These are phyloP conservation scores for Orthosia cruda DNA, from an alignment of 2,888 invertebrate species.

Conservation along the genomic window DNA sequence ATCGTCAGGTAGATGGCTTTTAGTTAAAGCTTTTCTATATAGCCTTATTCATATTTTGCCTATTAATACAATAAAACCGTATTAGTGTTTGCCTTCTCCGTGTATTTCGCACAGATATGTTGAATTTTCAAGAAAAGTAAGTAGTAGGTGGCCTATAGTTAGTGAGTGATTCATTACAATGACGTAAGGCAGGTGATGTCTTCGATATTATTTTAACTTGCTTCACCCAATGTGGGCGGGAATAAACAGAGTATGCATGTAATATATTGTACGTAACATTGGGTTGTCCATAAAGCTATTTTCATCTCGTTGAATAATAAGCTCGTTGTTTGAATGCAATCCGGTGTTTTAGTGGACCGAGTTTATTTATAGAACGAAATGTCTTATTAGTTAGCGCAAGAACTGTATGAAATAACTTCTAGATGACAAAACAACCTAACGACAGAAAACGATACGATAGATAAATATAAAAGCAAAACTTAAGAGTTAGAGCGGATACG, in stretches of 20 bases:
- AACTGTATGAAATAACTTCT: no score
- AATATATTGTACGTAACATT: not conserved
- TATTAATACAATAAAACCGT: not conserved
- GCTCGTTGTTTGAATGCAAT: not conserved
- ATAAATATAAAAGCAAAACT: no score
- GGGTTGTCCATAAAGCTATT: constrained; percentile 34
- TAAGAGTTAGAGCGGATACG: no score
- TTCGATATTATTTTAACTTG: constrained; percentile 43
- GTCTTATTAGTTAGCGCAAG: not conserved
- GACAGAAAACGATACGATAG: no score
- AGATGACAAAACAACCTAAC: no score
- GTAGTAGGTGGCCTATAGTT: not conserved
- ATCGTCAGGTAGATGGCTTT: constrained; percentile 2
- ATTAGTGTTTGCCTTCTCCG: not conserved
- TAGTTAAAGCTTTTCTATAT: not conserved
- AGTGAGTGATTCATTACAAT: constrained; percentile 51
- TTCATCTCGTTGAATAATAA: constrained; percentile 27
- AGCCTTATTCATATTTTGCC: not conserved
- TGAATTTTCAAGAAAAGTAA: constrained; percentile 2
- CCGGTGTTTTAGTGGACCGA: not conserved
- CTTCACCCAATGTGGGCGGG: constrained; percentile 46
- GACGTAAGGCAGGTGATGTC: constrained; percentile 57
- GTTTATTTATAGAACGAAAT: constrained; percentile 1
- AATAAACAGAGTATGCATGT: constrained; percentile 44
- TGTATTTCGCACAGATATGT: not conserved